Percentiles rank a stretch among this genome's conserved stretches.
Conservation (phyloP, 2,113 vertebrate genomes). For the Leptobrachium leishanense region DNA sequence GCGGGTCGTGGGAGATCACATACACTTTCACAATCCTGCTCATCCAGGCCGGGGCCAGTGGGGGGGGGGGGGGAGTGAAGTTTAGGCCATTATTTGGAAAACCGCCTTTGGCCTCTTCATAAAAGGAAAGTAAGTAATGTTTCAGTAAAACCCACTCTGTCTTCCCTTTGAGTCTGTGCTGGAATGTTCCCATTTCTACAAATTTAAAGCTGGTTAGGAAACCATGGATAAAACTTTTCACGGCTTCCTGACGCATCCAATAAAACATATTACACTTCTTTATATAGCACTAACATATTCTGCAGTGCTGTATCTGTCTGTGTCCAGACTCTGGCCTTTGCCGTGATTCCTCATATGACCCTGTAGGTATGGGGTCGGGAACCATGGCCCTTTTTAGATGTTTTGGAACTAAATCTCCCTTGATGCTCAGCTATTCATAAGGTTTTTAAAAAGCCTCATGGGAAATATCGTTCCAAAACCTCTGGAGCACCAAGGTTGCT, state of each 20-base stretch:
- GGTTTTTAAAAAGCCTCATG: too few relatives aligned
- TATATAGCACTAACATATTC: too few relatives aligned
- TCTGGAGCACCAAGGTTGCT: too few relatives aligned
- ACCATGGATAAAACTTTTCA: conserved; percentile 3
- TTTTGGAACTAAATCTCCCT: too few relatives aligned
- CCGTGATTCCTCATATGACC: too few relatives aligned
- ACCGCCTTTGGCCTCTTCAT: conserved; percentile 32
- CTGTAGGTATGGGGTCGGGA: too few relatives aligned
- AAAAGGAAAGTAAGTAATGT: conserved; percentile 14
- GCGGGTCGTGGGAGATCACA: conserved; percentile 27
- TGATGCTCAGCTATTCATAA: too few relatives aligned
- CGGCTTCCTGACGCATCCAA: neutral
- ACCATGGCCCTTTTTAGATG: too few relatives aligned
- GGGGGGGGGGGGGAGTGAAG: neutral
- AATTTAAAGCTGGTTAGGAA: neutral
- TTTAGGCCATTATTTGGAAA: conserved; percentile 8
- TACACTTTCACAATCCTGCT: conserved; percentile 33
- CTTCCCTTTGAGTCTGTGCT: conserved; percentile 6
- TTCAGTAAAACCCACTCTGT: conserved; percentile 3
- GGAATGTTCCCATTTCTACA: conserved; percentile 31
- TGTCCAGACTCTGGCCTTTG: too few relatives aligned
- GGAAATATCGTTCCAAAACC: too few relatives aligned
- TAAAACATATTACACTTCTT: neutral
- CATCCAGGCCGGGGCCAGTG: conserved; percentile 26
- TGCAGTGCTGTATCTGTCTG: too few relatives aligned